Conservation (phyloP, 2,797 vertebrate genomes). For the Argya squamiceps region DNA sequence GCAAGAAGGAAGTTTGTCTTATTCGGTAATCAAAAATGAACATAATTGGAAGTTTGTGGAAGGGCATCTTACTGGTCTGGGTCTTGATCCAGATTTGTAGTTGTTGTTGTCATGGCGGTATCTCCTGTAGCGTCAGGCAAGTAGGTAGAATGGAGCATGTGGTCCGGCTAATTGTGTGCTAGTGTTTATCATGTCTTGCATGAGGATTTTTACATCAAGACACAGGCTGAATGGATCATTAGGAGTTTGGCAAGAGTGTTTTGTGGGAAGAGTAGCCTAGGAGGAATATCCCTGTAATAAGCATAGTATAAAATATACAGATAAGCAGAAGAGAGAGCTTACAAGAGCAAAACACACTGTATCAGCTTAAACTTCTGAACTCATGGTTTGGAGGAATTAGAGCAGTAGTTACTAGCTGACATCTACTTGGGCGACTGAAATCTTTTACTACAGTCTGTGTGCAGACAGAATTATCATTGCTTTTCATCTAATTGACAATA, state of each 20-base stretch:
- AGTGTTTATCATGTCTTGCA: not conserved
- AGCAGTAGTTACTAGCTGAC: not conserved
- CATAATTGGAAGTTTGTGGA: constrained; percentile 1
- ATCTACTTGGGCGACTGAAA: not conserved
- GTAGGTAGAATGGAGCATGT: constrained; percentile 10
- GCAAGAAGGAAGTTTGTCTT: not conserved
- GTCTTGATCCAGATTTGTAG: not conserved
- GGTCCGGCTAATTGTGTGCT: not conserved
- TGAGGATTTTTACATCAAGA: constrained; percentile 19
- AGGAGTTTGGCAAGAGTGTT: constrained; percentile 2
- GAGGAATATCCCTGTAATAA: constrained; percentile 7
- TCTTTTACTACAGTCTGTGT: not conserved
- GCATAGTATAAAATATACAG: not conserved
- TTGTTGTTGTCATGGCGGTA: not conserved
- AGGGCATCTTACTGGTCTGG: not conserved
- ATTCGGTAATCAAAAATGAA: not conserved
- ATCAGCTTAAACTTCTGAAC: constrained; percentile 37
- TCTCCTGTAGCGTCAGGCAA: not conserved
- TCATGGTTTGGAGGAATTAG: not conserved
- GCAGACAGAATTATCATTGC: not conserved
- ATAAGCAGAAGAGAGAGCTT: constrained; percentile 9
- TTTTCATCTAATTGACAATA: not conserved
- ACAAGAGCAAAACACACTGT: not conserved
- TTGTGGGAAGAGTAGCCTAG: not conserved
- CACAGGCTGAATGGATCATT: not conserved